Evolutionary conservation across 2,797 vertebrate genomes (phyloP), one percentile per base, ranked within the genome.

Genomic region (Adelosebastes latens): DNA sequence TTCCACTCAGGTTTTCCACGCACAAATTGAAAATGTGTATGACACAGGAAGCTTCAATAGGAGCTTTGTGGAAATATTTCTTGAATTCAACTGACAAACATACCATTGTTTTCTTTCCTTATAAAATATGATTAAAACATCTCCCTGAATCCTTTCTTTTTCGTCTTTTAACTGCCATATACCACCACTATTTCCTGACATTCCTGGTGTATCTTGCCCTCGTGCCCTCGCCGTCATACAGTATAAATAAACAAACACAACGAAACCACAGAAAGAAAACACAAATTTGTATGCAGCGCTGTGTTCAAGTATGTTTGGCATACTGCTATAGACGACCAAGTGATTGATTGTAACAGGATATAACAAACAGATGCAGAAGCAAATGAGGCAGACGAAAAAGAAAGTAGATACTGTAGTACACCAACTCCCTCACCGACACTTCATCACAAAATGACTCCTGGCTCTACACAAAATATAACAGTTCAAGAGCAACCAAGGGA

Each of bases 191-290:
- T 39, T 22, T 68, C 66, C 46, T 32, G 63, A 18, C n/a, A 67
- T 68, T 49, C 5, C 36, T 39, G 55, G 39, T 66, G 62, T 55
- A 56, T 49, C 62, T 62, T 2, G 4, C 1, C 12, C 22, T 8
- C 49, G 20, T 2, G 49, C 32, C 24, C n/a, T 66, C 10, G 8
- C 4, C 16, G 55, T 39, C 34, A 73, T 16, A 27, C 2, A 59
- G 6, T 32, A 18, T 13, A 70, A 70, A 59, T n/a, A 53, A 68
- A 66, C 42, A 78, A 63, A 67, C 24, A 70, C 22, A 73, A 72
- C 49, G n/a, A 71, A 62, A 42, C 25, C 25, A 52, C 27, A 66
- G 16, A 39, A 36, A 70, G 20, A 20, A 22, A 63, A 22, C 61
- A 22, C 6, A 11, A 56, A 72, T 59, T 20, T 25, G 8, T 11